Evolutionary conservation across 2,113 vertebrate species (phyloP).

Genomic region (human): DNA sequence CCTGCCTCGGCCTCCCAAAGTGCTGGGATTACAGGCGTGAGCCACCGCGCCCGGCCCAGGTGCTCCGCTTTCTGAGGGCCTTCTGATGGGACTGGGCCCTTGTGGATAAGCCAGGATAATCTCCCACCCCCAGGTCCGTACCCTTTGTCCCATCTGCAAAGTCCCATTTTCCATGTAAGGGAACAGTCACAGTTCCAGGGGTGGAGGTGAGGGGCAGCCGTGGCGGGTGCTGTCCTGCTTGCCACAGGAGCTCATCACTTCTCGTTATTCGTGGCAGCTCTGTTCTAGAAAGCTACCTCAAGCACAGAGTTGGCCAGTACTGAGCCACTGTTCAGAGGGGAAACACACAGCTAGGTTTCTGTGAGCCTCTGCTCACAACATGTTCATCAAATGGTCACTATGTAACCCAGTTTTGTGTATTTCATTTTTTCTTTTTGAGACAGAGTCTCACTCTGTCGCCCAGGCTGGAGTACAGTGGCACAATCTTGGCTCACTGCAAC

Average conservation of each 20-base stretch:
- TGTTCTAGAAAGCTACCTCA: neutral
- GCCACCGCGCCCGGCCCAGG: too few species aligned
- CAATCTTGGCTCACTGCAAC: too few species aligned
- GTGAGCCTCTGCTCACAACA: neutral
- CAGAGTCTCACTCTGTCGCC: too few species aligned
- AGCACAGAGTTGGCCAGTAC: neutral
- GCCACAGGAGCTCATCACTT: neutral
- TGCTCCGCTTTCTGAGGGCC: neutral
- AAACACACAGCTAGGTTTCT: neutral
- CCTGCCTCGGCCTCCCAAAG: too few species aligned
- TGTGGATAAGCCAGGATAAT: rapidly evolving
- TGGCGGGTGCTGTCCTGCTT: neutral
- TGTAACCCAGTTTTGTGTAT: rapidly evolving
- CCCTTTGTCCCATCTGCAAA: neutral
- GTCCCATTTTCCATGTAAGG: neutral
- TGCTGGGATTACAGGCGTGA: too few species aligned
- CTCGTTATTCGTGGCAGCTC: too few species aligned
- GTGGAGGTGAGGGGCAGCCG: neutral
- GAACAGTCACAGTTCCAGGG: neutral
- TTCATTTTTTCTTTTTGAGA: neutral
- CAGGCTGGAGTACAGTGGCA: too few species aligned
- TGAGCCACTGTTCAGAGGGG: neutral
- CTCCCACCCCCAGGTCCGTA: neutral
- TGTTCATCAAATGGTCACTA: neutral
- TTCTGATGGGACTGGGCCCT: neutral